Evolutionary conservation across 2,797 vertebrate species (phyloP), one percentile per base, ranked within the genome.

Genomic region (Coranthus polyacanthus): DNA sequence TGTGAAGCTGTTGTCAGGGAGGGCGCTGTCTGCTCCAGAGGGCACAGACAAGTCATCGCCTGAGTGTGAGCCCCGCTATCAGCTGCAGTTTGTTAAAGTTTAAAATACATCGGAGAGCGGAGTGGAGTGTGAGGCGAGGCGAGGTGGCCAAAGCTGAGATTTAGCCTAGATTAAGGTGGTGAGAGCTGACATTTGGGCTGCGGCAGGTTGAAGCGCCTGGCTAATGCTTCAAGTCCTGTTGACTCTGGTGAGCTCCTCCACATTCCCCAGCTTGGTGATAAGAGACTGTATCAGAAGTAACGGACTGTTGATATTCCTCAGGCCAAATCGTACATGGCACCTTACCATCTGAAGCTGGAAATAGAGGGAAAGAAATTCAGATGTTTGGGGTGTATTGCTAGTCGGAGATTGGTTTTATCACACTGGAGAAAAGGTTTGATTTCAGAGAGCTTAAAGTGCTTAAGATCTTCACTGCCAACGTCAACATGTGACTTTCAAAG

Each of bases 241-340:
- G 74, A 73, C 55, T 82, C 46, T 49, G 45, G 46, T 72, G 62
- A 76, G 65, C 78, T 77, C 68, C 78, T 86, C 64, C 80, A 88
- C 88, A 93, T 92, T 93, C 89, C 87, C 88, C 89, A 90, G 83
- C 72, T 49, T 36, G 67, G 86, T 90, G 91, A 93, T 92, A 92
- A 92, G 86, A 90, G 79, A 86, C 68, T 77, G 80, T 79, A 86
- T 87, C 72, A 87, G 67, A 82, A 64, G 71, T 75, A 67, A 52
- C 12, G 41, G 57, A 16, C 73, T 78, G 85, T 72, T 85, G 78
- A 86, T 82, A 78, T 73, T 87, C 67, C 38, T 81, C 64, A 58
- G 66, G 64, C 66, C 57, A 68, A 75, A 72, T 53, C 75, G 74
- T 81, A 87, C 75, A 47, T 65, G 57, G 49, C 43, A 26, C 59